Evolutionary conservation across 2,888 invertebrate genomes (phyloP), one percentile per base, ranked within the genome.

Genomic region (Leptinotarsa haldemani): DNA sequence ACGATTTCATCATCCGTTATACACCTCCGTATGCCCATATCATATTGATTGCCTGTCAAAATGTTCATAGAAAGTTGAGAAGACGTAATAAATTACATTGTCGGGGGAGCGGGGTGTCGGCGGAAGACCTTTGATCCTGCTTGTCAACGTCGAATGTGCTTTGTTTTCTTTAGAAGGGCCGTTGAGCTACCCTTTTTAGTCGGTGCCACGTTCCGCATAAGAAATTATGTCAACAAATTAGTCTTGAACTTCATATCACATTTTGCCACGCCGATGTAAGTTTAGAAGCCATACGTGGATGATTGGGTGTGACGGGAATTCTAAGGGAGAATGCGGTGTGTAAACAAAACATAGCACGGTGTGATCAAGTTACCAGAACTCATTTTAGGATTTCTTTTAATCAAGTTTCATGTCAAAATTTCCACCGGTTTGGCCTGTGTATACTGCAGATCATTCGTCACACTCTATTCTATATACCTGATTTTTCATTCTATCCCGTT

Each of bases 201-300:
- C 83, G 47, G 68, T 76, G 78, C 84, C 86, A 86, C 87, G 86
- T 84, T 80, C 80, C 81, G 85, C 85, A 83, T 87, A 85, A 85
- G 85, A 84, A 84, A 86, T 86, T 85, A 79, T 81, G 86, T 85
- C 85, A 86, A 86, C 86, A 86, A 85, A 85, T 85, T 85, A 85
- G 79, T 78, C 78, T 80, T 77, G 65, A 74, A 74, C 78, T 80
- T 78, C 74, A 70, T 82, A 82, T 80, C 82, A 76, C 72, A 70
- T 71, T 74, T 70, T 67, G 70, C 79, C 81, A 80, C 73, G 70
- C 80, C 64, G 64, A 25, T 40, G 20, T 64, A 52, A 64, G 64
- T 68, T 68, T 46, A 46, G 56, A 58, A 3, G 40, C 40, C 61
- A 58, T 58, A 58, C 58, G 61, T 61, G 40, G 16, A 30, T 30